These are phyloP conservation scores for Phlogophora meticulosa DNA, from an alignment of 2,888 invertebrate species.

Conservation along the genomic window DNA sequence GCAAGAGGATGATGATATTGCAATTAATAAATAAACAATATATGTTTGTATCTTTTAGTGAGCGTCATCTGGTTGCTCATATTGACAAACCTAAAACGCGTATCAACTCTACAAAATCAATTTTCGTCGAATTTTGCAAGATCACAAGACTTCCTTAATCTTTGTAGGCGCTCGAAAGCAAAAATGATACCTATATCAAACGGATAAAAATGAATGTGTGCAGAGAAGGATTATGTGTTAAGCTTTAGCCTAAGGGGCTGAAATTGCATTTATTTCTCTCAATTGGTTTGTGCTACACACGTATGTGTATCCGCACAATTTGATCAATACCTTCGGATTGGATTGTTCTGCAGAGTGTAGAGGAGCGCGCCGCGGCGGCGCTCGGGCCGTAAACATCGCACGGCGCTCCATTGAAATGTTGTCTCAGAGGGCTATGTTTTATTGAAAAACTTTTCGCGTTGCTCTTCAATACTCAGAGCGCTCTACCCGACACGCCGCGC, in stretches of 20 bases:
- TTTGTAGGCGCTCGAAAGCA: conserved; percentile 15
- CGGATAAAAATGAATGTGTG: conserved; percentile 20
- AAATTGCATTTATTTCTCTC: conserved; percentile 62
- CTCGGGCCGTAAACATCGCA: conserved; percentile 84
- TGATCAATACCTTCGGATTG: conserved; percentile 84
- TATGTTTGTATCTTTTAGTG: not conserved
- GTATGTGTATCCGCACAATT: conserved; percentile 72
- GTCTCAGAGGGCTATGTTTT: conserved; percentile 88
- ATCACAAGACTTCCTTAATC: conserved; percentile 36
- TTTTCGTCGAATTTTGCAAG: conserved; percentile 28
- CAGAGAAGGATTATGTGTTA: conserved; percentile 34
- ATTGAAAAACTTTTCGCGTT: conserved; percentile 88
- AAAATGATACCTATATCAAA: conserved; percentile 30
- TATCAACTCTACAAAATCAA: conserved; percentile 8
- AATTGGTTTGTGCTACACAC: conserved; percentile 55
- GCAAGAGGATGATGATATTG: too few relatives aligned
- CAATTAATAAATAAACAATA: not conserved
- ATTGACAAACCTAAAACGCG: not conserved
- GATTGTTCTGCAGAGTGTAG: conserved; percentile 80
- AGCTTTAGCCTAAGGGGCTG: conserved; percentile 31
- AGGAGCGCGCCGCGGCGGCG: conserved; percentile 72
- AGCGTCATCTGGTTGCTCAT: not conserved
- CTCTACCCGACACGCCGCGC: conserved; percentile 66
- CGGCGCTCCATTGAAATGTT: conserved; percentile 87
- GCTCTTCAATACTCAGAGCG: conserved; percentile 74